Percentiles rank a stretch among this genome's conserved stretches.
Evolutionary conservation across 2,888 invertebrate species (phyloP).

Genomic region (Macrophya annulata): DNA sequence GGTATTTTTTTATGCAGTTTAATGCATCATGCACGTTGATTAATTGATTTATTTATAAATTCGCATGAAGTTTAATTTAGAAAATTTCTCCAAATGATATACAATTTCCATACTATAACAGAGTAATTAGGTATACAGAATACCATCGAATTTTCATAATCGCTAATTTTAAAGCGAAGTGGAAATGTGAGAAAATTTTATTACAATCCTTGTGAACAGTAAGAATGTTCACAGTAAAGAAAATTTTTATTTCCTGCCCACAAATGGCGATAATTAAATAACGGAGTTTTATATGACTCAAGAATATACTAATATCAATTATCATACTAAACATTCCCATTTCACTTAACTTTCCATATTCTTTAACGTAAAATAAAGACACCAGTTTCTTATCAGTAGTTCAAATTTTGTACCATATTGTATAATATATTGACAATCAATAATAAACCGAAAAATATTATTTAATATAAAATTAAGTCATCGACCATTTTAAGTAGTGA

Average conservation of each 20-base stretch:
- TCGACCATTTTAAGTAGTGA: constrained; percentile 37
- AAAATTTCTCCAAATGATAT: background rate
- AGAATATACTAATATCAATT: background rate
- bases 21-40: constrained; percentile 5
- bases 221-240: background rate
- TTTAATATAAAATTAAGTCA: constrained; percentile 39
- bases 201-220: background rate
- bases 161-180: constrained; percentile 5
- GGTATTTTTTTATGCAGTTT: background rate
- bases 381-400: constrained; percentile 12
- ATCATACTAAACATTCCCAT: background rate
- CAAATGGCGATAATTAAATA: background rate
- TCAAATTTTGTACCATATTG: constrained; percentile 15
- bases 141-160: background rate
- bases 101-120: background rate
- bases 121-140: background rate
- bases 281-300: background rate
- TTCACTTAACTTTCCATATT: background rate
- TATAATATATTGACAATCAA: background rate
- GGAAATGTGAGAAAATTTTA: background rate
- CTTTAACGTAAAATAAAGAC: background rate
- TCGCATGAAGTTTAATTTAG: constrained; percentile 13
- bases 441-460: background rate
- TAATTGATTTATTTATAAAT: background rate
- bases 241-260: background rate